phyloP scores from a whole-genome alignment of 2,113 vertebrate genomes.

The Nesogale talazaci region DNA sequence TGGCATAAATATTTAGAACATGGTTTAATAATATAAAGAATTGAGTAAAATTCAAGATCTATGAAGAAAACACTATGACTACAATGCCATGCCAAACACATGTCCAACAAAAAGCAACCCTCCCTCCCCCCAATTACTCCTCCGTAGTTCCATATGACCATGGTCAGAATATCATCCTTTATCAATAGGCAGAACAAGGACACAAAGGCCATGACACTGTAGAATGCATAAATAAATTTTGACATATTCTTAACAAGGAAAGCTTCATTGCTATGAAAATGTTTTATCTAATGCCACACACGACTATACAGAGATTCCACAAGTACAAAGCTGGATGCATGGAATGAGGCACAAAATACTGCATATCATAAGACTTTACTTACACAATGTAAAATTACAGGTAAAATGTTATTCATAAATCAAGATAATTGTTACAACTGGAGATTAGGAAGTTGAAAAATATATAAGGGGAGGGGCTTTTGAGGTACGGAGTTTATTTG shows the following conservation, averaged over 20 bases:
- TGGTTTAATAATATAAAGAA: not conserved
- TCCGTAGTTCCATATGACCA: not conserved
- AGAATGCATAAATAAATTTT: slow-evolving; percentile 11
- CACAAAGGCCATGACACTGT: not conserved
- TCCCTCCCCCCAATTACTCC: too few relatives aligned
- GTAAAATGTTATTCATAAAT: slow-evolving; percentile 8
- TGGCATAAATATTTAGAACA: not conserved
- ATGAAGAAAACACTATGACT: slow-evolving; percentile 7
- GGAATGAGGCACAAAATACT: not conserved
- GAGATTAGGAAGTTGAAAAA: slow-evolving; percentile 7
- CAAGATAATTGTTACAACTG: not conserved
- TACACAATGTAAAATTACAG: not conserved
- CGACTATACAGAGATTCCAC: not conserved
- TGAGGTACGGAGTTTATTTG: not conserved
- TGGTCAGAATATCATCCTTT: not conserved
- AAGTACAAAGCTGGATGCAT: not conserved
- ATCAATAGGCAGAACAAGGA: not conserved
- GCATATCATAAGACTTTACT: not conserved
- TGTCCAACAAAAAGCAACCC: not conserved
- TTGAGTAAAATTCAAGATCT: slow-evolving; percentile 23
- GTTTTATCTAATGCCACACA: not conserved
- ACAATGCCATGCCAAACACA: not conserved
- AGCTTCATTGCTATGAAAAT: slow-evolving; percentile 33
- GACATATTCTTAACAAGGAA: slow-evolving; percentile 52
- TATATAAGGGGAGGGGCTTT: not conserved